Evolutionary conservation across 2,888 invertebrate genomes (phyloP).

Genomic region (Ichneumoninae sp.): DNA sequence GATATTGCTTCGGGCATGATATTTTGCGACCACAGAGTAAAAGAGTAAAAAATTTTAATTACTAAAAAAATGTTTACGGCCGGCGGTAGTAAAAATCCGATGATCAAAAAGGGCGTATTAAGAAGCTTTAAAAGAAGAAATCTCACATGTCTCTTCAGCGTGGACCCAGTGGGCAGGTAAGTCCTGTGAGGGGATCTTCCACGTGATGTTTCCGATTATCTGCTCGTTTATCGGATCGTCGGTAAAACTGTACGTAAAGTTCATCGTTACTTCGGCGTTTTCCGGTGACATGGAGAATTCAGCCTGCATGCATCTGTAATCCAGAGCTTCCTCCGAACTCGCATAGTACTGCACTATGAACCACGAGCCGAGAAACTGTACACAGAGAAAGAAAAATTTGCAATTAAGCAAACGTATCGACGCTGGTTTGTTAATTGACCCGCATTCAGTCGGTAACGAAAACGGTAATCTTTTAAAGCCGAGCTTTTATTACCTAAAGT

Average conservation of each 20-base stretch:
- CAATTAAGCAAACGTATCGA: conserved; percentile 15
- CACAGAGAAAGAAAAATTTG: conserved; percentile 44
- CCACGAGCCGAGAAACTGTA: conserved; percentile 92
- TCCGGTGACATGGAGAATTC: conserved; percentile 87
- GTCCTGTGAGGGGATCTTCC: conserved; percentile 90
- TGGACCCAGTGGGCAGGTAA: conserved; percentile 95
- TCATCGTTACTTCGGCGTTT: conserved; percentile 91
- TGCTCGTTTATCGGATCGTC: conserved; percentile 93
- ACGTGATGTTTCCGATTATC: conserved; percentile 93
- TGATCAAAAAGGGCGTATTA: conserved; percentile 46
- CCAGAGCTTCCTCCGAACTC: conserved; percentile 93
- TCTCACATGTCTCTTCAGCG: conserved; percentile 92
- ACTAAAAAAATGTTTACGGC: not conserved
- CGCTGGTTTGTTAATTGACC: not conserved
- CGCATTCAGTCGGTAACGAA: not conserved
- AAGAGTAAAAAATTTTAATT: not conserved
- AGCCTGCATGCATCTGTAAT: conserved; percentile 94
- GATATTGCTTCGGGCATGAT: no score
- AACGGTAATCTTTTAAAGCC: not conserved
- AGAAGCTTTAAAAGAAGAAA: conserved; percentile 47
- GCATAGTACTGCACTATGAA: conserved; percentile 95
- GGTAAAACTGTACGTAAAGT: conserved; percentile 94
- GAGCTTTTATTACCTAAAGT: no score
- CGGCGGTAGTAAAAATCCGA: no score
- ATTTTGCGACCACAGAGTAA: no score